Percentiles rank a stretch among this genome's conserved stretches.
These are phyloP conservation scores for Drosophila suzukii DNA, from an alignment of 1,140 invertebrate species.

Conservation along the genomic window DNA sequence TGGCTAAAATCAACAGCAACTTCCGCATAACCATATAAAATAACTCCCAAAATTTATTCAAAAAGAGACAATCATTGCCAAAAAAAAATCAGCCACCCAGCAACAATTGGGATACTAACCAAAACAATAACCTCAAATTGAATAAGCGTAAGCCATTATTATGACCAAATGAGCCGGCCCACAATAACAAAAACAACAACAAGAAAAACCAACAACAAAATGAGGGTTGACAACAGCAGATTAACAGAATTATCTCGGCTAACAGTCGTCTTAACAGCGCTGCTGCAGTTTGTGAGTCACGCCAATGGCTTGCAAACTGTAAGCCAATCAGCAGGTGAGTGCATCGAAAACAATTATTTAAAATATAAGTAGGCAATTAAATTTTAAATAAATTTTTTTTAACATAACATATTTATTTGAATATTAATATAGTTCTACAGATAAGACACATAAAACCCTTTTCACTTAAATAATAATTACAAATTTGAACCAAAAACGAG, in stretches of 20 bases:
- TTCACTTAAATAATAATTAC: no score
- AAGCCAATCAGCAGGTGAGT: slow-evolving; percentile 28
- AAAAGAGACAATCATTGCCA: slow-evolving; percentile 31
- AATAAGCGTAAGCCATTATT: slow-evolving; percentile 70
- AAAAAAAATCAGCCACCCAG: slow-evolving; percentile 6
- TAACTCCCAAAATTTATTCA: slow-evolving; percentile 38
- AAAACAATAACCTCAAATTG: slow-evolving; percentile 62
- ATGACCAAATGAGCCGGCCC: slow-evolving; percentile 67
- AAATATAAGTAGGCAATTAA: no score
- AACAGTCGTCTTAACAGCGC: slow-evolving; percentile 10
- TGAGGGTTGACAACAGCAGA: slow-evolving; percentile 34
- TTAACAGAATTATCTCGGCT: slow-evolving; percentile 47
- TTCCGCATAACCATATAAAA: slow-evolving; percentile 50
- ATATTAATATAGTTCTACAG: not conserved
- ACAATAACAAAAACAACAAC: slow-evolving; percentile 16
- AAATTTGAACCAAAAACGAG: no score
- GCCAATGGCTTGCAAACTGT: slow-evolving; percentile 31
- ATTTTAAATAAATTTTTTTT: no score
- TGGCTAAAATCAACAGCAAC: slow-evolving; percentile 43
- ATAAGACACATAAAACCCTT: no score
- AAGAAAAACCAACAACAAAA: slow-evolving; percentile 33
- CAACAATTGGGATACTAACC: slow-evolving; percentile 46
- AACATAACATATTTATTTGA: not conserved
- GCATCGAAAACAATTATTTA: not conserved
- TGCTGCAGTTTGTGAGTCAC: slow-evolving; percentile 26